Base-by-base conservation (phyloP, 2,113 vertebrate genomes). In the rat (Rattus norvegicus) region DNA sequence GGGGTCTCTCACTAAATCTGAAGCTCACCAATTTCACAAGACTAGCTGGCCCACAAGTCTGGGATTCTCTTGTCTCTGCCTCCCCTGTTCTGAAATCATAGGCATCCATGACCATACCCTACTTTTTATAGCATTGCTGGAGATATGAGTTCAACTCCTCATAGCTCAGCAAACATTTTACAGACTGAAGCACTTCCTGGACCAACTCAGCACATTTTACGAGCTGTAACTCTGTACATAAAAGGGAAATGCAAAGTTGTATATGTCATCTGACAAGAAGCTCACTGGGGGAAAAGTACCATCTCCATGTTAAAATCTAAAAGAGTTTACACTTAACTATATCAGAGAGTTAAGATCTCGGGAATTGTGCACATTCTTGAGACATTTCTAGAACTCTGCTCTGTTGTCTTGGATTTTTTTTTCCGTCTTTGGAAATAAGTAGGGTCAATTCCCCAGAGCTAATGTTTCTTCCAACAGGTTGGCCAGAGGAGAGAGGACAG, bases 361-460 rank as follows among this genome's bases (percentile, higher is more conserved):
- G 33, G 84, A 54, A 92, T n/a, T 43, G 19, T 54, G 6, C 52
- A 8, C 79, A 72, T 81, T 33, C 17, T 69, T n/a, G 47, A 81
- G 77, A 39, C 10, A 76, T 67, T 88, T 92, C 28, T 96, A 39
- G 56, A 83, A 89, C 19, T 26, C 61, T 72, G 7, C 59, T 36
- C 12, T 52, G 22, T 65, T 39, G 54, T 33, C 22, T 87, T 90
- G 90, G 47, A 4, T 56, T 90, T 52, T 59, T 90, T 80, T 70
- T 47, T 83, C 81, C 22, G 86, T 63, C 83, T 43, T 95, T 93
- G 93, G 85, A 91, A 88, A 70, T 70, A 90, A n/a, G 5, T 26
- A 69, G 33, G 20, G 69, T 13, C 49, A 28, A 43, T 43, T 59
- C 28, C 7, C 63, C n/a, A 80, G n/a, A 88, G 52, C 20, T 76